Evolutionary conservation across 2,888 invertebrate genomes (phyloP).

Genomic region (Habroteleia sp.): DNA sequence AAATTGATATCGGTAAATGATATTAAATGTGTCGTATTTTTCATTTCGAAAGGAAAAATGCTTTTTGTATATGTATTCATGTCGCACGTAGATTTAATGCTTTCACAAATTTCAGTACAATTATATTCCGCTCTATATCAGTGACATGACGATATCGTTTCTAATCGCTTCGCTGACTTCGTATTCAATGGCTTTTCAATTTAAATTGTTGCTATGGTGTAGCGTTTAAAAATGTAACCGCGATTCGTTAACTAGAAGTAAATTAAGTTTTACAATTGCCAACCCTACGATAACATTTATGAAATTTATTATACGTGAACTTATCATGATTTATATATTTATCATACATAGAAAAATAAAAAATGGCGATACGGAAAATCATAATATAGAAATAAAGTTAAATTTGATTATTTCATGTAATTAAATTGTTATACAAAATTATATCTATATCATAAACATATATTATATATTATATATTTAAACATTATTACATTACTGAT

Average conservation of each 20-base stretch:
- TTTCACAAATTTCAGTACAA: conserved; percentile 13
- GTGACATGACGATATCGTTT: conserved; percentile 14
- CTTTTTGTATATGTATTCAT: conserved; percentile 5
- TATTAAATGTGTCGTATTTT: conserved; percentile 18
- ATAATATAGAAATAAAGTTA: too few relatives aligned
- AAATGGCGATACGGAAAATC: too few relatives aligned
- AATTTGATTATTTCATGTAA: too few relatives aligned
- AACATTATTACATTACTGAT: too few relatives aligned
- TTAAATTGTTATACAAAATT: too few relatives aligned
- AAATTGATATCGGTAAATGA: conserved; percentile 5
- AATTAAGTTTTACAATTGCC: too few relatives aligned
- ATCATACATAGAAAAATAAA: too few relatives aligned
- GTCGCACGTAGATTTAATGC: conserved; percentile 8
- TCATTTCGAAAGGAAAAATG: conserved; percentile 5
- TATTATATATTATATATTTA: too few relatives aligned
- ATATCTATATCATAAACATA: too few relatives aligned
- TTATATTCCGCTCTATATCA: conserved; percentile 15
- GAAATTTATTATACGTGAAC: too few relatives aligned
- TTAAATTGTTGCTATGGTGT: conserved; percentile 7
- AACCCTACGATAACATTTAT: too few relatives aligned
- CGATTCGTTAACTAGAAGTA: conserved; percentile 4
- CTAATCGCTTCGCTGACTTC: conserved; percentile 22
- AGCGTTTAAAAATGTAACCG: conserved; percentile 9
- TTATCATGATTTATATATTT: too few relatives aligned
- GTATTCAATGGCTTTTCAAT: conserved; percentile 15